These are phyloP conservation scores for Drosophila teissieri DNA, from an alignment of 1,140 invertebrate genomes.

Conservation along the genomic window DNA sequence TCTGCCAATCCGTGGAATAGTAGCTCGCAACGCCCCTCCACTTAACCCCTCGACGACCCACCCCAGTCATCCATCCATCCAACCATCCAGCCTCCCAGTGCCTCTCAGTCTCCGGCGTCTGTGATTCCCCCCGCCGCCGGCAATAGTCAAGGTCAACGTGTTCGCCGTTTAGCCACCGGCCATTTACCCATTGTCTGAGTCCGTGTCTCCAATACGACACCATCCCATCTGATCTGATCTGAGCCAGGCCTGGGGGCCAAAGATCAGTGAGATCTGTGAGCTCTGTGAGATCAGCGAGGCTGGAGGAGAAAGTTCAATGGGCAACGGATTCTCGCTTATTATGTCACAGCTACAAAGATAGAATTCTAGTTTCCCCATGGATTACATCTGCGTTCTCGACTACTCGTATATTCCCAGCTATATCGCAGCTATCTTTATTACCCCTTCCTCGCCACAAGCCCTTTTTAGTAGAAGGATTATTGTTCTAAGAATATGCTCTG, in stretches of 20 bases:
- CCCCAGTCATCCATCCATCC: neutral
- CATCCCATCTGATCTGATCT: no score
- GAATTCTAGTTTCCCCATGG: neutral
- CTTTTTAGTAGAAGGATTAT: neutral
- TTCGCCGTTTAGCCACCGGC: slow-evolving; percentile 32
- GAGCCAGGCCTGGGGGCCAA: slow-evolving; percentile 4
- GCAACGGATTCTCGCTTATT: neutral
- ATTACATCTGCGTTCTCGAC: no score
- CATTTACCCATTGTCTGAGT: slow-evolving; percentile 26
- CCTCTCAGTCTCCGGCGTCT: slow-evolving; percentile 9
- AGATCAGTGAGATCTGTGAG: slow-evolving; percentile 1
- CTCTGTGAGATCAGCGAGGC: neutral
- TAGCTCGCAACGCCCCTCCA: slow-evolving; percentile 10
- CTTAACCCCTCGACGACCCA: slow-evolving; percentile 20
- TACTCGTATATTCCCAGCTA: no score
- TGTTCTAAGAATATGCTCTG: neutral
- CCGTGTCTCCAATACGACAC: neutral
- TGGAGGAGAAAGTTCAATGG: slow-evolving; percentile 2
- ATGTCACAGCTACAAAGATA: neutral
- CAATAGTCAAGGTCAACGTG: slow-evolving; percentile 62
- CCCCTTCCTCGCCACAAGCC: neutral
- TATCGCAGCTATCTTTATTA: neutral
- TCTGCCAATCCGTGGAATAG: slow-evolving; percentile 30
- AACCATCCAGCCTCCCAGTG: no score
- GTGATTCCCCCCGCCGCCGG: slow-evolving; percentile 29